phyloP scores from a whole-genome alignment of 1,140 invertebrate genomes.

The Alviniconcha marisindica region DNA sequence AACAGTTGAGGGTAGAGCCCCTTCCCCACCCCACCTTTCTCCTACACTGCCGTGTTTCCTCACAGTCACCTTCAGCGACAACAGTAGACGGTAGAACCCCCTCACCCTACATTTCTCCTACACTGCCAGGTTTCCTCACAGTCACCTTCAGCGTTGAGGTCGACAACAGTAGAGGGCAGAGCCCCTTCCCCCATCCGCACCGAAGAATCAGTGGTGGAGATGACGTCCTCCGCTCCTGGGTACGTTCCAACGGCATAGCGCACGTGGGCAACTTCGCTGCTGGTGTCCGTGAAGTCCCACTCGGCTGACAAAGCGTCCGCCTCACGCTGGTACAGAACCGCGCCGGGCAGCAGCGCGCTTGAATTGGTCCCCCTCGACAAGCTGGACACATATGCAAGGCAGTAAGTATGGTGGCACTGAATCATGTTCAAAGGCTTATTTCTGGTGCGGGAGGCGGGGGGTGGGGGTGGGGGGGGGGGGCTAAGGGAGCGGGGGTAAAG shows the following conservation, averaged over 20 bases:
- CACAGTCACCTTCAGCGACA: too few species aligned
- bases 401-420: too few species aligned
- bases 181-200: constrained; percentile 18
- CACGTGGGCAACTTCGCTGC: constrained; percentile 40
- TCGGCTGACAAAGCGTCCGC: constrained; percentile 45
- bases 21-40: too few species aligned
- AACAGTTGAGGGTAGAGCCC: too few species aligned
- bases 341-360: neutral
- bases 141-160: constrained; percentile 45
- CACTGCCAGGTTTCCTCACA: neutral
- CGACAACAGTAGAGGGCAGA: constrained; percentile 36
- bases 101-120: neutral
- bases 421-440: too few species aligned
- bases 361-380: constrained; percentile 7
- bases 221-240: constrained; percentile 47
- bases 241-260: constrained; percentile 56
- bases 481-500: too few species aligned
- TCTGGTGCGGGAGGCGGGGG: too few species aligned
- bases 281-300: constrained; percentile 52
- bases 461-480: too few species aligned
- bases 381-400: too few species aligned
- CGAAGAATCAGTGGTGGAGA: neutral
- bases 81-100: too few species aligned
- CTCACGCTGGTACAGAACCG: constrained; percentile 46
- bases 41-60: too few species aligned